These are phyloP conservation scores for Ceratoteleas bidentatus DNA, from an alignment of 1,140 invertebrate species.

Conservation along the genomic window DNA sequence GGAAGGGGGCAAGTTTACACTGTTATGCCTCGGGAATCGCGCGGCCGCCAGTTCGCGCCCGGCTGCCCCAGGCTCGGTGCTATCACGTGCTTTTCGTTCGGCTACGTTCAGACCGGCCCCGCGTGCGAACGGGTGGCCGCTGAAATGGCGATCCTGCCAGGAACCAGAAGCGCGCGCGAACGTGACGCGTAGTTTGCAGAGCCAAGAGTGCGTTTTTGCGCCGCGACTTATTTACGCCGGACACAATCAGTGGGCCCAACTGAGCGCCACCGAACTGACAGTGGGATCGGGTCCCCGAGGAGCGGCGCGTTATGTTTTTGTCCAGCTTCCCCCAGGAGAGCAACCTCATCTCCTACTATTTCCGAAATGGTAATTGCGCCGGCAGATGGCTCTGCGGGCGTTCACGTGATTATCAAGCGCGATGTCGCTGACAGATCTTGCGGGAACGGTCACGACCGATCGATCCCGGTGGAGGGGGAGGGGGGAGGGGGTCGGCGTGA, in stretches of 20 bases:
- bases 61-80: conserved; percentile 47
- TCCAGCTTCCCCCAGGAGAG: conserved; percentile 45
- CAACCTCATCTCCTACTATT: conserved; percentile 46
- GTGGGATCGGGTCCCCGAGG: conserved; percentile 19
- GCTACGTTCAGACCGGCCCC: too few relatives aligned
- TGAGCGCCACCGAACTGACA: conserved; percentile 19
- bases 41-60: conserved; percentile 61
- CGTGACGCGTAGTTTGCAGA: too few relatives aligned
- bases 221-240: too few relatives aligned
- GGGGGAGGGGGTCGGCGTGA: too few relatives aligned
- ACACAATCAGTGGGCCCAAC: too few relatives aligned
- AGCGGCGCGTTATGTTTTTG: conserved; percentile 42
- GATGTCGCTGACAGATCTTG: conserved; percentile 11
- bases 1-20: conserved; percentile 59
- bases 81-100: too few relatives aligned
- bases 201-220: too few relatives aligned
- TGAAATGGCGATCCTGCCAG: too few relatives aligned
- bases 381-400: conserved; percentile 34
- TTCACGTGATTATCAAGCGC: conserved; percentile 21
- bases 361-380: conserved; percentile 50
- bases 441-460: too few relatives aligned
- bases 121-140: too few relatives aligned
- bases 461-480: too few relatives aligned
- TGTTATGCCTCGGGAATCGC: conserved; percentile 31
- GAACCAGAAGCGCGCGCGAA: too few relatives aligned